Conservation (phyloP, 2,888 invertebrate genomes). For the Calameuta filiformis region DNA sequence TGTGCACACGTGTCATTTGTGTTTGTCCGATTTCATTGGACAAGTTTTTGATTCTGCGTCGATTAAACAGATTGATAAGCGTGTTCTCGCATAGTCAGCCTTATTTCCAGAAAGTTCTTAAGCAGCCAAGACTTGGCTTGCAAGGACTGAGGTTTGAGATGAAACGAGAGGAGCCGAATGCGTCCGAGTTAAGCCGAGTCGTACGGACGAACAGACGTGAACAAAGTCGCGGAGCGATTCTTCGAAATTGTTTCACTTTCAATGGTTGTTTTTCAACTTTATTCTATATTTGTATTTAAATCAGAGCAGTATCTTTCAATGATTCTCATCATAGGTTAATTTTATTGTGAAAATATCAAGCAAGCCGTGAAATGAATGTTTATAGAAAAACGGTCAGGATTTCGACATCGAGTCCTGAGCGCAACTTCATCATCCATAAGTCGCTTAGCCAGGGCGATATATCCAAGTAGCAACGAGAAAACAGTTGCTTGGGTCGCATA, state of each 20-base stretch:
- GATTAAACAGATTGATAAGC: background rate
- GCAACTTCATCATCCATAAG: background rate
- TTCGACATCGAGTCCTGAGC: background rate
- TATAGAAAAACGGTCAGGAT: background rate
- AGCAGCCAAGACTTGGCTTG: background rate
- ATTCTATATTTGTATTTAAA: background rate
- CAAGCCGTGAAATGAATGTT: background rate
- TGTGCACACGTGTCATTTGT: constrained; percentile 27
- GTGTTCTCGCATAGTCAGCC: background rate
- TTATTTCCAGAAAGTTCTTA: constrained; percentile 23
- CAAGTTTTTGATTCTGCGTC: constrained; percentile 23
- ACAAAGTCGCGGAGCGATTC: background rate
- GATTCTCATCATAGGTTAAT: background rate
- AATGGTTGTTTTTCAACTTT: background rate
- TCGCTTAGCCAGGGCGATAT: constrained; percentile 5
- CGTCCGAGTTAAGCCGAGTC: background rate
- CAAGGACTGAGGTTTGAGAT: background rate
- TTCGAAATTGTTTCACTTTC: background rate
- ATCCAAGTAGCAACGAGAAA: constrained; percentile 31
- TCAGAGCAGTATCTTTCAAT: background rate
- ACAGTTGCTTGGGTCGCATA: constrained; percentile 6
- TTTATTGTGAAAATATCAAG: background rate
- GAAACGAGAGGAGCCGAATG: background rate
- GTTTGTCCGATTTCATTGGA: constrained; percentile 28
- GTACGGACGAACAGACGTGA: background rate